Conservation (phyloP, 2,797 vertebrate genomes). For the Oophaga sylvatica region DNA sequence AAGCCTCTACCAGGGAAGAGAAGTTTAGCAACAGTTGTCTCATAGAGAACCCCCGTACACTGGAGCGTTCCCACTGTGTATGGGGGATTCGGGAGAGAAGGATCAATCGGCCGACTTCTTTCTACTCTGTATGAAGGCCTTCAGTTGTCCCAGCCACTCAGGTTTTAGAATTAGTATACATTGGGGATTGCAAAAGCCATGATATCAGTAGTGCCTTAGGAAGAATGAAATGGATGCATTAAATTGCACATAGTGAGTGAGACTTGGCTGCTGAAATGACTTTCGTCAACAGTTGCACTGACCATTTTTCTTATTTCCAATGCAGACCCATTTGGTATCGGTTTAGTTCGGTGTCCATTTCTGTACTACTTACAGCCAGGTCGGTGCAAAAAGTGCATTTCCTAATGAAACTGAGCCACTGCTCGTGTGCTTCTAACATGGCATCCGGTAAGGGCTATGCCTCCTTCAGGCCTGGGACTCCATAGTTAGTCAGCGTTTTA, state of each 20-base stretch:
- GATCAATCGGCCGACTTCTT: no score
- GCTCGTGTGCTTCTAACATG: background rate
- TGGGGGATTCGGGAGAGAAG: no score
- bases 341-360: background rate
- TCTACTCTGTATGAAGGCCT: no score
- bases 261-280: background rate
- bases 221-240: background rate
- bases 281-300: background rate
- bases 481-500: background rate
- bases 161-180: background rate
- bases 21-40: no score
- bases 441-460: background rate
- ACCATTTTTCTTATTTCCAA: background rate
- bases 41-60: no score
- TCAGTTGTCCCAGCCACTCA: conserved; percentile 1
- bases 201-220: conserved; percentile 9
- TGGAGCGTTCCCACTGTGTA: no score
- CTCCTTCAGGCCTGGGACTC: background rate
- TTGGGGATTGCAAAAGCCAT: background rate
- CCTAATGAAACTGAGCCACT: background rate
- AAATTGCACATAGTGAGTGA: background rate
- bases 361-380: background rate
- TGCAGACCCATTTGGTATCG: background rate
- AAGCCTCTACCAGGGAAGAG: no score
- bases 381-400: background rate